phyloP scores from a whole-genome alignment of 2,888 invertebrate genomes.

The Platypus cylindrus region DNA sequence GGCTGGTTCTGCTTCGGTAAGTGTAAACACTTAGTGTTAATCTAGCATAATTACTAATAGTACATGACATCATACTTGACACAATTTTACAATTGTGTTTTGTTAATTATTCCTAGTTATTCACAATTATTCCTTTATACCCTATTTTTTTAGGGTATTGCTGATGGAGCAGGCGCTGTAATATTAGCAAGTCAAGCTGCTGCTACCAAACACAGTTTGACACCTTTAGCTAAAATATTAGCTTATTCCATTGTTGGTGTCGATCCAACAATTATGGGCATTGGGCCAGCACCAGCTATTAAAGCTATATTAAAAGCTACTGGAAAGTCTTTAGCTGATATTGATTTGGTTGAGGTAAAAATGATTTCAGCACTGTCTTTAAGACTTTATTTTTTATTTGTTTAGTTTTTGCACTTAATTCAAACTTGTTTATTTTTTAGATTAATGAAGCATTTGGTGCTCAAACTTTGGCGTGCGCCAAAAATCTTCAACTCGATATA shows the following conservation, averaged over 20 bases:
- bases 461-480: constrained; percentile 85
- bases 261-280: constrained; percentile 96
- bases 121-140: not conserved
- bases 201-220: constrained; percentile 63
- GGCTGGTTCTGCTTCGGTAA: constrained; percentile 87
- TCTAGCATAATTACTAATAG: not conserved
- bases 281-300: constrained; percentile 93
- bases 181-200: constrained; percentile 87
- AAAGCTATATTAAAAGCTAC: constrained; percentile 67
- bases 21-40: no score
- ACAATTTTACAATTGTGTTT: no score
- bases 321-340: constrained; percentile 67
- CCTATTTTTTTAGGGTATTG: constrained; percentile 62
- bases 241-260: constrained; percentile 91
- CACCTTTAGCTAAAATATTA: constrained; percentile 81
- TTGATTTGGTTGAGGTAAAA: constrained; percentile 83
- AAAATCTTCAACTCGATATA: constrained; percentile 74
- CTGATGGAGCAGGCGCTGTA: constrained; percentile 93
- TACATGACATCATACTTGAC: not conserved
- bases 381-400: no score
- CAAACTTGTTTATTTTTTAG: constrained; percentile 35
- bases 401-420: not conserved
- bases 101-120: not conserved
- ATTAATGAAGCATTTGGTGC: constrained; percentile 98
- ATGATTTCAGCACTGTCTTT: no score